Base-by-base conservation (phyloP, 2,113 vertebrate genomes). In the Colistium nudipinnis region DNA sequence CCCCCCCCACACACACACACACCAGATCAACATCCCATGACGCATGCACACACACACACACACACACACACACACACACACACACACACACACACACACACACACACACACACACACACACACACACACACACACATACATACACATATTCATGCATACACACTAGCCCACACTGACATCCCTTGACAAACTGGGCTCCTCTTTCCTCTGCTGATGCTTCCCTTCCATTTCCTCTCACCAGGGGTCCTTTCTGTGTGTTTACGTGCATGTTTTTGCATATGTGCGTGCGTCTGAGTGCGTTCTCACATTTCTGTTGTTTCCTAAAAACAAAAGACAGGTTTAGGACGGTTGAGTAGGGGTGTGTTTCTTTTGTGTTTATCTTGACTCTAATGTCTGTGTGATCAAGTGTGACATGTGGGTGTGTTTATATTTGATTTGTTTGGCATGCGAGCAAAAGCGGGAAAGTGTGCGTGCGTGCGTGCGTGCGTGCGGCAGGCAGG, bases 181-280 rank as follows among this genome's bases (percentile, higher is more conserved):
- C 84, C 77, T 81, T 88, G 89, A 87, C 85, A 88, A 86, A 86
- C 82, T 35, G 47, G 74, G 73, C 76, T 88, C 81, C 66, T 67
- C 68, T 82, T 78, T 67, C 83, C 62, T 81, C 64, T 60, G 80
- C 74, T 80, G 85, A 86, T 86, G 79, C 80, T 90, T 90, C 89
- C 86, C 86, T 81, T 90, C 83, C 88, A 90, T 90, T 90, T 90
- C 80, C 78, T 81, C 87, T 56, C 86, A 81, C 65, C 82, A 62
- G 83, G 88, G 87, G 80, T 83, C 67, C 79, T 73, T 52, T 85
- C 70, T 81, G 7, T 53, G 75, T 80, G 69, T 81, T 64, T 41
- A 13, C 48, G 49, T 53, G 16, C 73, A 16, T 41, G 39, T 76
- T 62, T 87, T 53, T 83, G 75, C 60, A 74, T 89, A 54, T 80